phyloP scores from a whole-genome alignment of 2,888 invertebrate genomes.

The Liopterus haemorrhoidalis region DNA sequence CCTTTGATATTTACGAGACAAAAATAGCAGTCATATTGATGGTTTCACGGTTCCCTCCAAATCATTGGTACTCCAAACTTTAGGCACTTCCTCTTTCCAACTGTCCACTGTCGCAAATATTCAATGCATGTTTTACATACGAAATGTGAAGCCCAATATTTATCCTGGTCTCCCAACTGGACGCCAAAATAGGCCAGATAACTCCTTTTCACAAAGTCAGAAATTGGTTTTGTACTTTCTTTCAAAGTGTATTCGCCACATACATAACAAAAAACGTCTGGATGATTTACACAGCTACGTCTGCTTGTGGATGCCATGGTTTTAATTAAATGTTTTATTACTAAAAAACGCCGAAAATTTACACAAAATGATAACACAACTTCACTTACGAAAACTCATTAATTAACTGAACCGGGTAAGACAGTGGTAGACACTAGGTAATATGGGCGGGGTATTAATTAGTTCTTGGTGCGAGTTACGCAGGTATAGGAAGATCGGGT shows the following conservation, averaged over 20 bases:
- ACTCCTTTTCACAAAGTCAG: constrained; percentile 26
- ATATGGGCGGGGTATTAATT: too few species aligned
- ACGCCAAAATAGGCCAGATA: constrained; percentile 29
- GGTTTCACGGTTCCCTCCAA: constrained; percentile 23
- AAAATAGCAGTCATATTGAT: constrained; percentile 25
- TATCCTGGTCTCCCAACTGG: constrained; percentile 28
- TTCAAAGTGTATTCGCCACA: constrained; percentile 8
- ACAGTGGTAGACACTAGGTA: too few species aligned
- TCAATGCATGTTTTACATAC: constrained; percentile 27
- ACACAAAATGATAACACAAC: too few species aligned
- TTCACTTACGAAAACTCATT: too few species aligned
- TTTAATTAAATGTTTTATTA: too few species aligned
- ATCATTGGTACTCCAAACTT: constrained; percentile 24
- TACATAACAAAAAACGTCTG: constrained; percentile 6
- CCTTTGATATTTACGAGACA: constrained; percentile 18
- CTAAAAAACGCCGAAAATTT: too few species aligned
- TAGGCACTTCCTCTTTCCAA: constrained; percentile 11
- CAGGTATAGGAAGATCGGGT: too few species aligned
- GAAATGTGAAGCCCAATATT: constrained; percentile 29
- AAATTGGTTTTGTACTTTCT: constrained; percentile 13
- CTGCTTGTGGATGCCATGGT: constrained; percentile 7
- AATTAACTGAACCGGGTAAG: too few species aligned
- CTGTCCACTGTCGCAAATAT: constrained; percentile 28
- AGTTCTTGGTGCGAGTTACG: too few species aligned
- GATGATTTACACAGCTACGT: constrained; percentile 8